Evolutionary conservation across 2,797 vertebrate species (phyloP), one percentile per base, ranked within the genome.

Genomic region (Gila robusta): DNA sequence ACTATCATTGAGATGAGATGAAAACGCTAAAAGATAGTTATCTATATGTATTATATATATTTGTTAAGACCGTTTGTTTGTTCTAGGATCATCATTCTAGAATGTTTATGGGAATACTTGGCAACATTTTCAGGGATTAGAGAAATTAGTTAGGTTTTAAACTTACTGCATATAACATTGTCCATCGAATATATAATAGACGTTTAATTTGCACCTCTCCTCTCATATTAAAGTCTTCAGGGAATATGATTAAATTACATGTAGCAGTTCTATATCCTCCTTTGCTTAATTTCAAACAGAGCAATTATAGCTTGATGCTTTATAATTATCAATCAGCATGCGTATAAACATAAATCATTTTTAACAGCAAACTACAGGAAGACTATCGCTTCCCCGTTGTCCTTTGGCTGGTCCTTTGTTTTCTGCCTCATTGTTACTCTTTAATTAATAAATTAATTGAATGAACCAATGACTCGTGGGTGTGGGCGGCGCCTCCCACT

Each of bases 391-490:
- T 32, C 39, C 19, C 79, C 54, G 37, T 41, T 82, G 82, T 47
- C 66, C 79, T 86, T 52, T 84, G 41, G 44, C 37, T 76, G 71
- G 23, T 86, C 62, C 62, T 73, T 84, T 79, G 21, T 86, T 85
- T 66, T 79, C 54, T 59, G 79, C 41, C 69, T 82, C 83, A 56
- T 82, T 81, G 41, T 64, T 83, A 62, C 84, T 17, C 89, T 91
- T 94, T 95, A 95, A 95, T 95, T 94, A 94, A 94, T 87, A 26
- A 88, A 90, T 89, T 26, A 94, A 91, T 91, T 87, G 47, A 89
- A 89, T 71, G 84, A 90, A 66, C 85, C 86, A 87, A 83, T 90
- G 87, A 86, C 41, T 90, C 88, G 86, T 88, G 82, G 91, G 91
- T 91, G 93, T 94, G 93, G 91, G 92, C 28, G 94, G 92, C 85